Evolutionary conservation across 2,888 invertebrate genomes (phyloP).

Genomic region (Hylaea fasciaria): DNA sequence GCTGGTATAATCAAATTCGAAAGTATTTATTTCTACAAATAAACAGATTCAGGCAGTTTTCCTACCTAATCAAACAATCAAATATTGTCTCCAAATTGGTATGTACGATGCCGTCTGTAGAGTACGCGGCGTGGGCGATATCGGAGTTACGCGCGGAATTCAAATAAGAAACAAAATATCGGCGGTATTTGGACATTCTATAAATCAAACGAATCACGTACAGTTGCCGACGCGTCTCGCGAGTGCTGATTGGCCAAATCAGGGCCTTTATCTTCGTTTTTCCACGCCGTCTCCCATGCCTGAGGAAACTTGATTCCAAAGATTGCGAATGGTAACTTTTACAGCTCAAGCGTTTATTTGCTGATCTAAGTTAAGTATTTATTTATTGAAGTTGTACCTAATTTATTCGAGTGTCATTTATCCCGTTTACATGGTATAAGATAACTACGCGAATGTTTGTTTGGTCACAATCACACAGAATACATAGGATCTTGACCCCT

Average conservation of each 20-base stretch:
- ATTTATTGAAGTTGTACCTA: too few relatives aligned
- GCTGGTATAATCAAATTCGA: too few relatives aligned
- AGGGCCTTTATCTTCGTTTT: slow-evolving; percentile 25
- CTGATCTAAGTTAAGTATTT: too few relatives aligned
- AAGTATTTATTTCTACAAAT: too few relatives aligned
- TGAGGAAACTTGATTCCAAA: slow-evolving; percentile 16
- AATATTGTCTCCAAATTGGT: not conserved
- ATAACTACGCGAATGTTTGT: too few relatives aligned
- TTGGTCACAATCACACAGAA: too few relatives aligned
- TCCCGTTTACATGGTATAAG: too few relatives aligned
- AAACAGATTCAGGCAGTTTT: not conserved
- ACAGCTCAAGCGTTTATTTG: not conserved
- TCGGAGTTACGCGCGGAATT: slow-evolving; percentile 14
- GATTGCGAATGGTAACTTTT: slow-evolving; percentile 10
- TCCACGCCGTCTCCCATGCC: slow-evolving; percentile 2
- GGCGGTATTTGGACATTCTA: slow-evolving; percentile 13
- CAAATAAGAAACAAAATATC: slow-evolving; percentile 28
- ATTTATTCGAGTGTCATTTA: too few relatives aligned
- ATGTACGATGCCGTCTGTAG: not conserved
- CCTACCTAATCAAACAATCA: not conserved
- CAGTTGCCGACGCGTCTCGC: slow-evolving; percentile 16
- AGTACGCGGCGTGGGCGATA: slow-evolving; percentile 1
- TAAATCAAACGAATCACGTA: slow-evolving; percentile 27
- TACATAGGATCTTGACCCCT: too few relatives aligned
- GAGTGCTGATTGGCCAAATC: slow-evolving; percentile 30